Conservation (phyloP, 2,113 vertebrate species). For the Hylia prasina region DNA sequence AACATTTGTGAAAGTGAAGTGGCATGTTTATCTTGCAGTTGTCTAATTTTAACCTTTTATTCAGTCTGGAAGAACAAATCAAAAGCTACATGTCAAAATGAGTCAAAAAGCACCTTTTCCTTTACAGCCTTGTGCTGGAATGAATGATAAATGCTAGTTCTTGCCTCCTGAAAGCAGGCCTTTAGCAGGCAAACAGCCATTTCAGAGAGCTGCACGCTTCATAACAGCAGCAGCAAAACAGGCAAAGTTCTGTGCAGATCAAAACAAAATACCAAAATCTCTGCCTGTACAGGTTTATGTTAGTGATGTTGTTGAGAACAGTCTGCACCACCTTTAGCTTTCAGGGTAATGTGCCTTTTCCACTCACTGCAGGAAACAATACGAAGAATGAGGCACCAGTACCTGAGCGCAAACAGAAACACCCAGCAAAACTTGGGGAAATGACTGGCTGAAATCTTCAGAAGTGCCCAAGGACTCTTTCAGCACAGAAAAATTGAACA, state of each 20-base stretch:
- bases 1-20: background rate
- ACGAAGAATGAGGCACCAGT: background rate
- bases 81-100: background rate
- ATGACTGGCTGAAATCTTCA: background rate
- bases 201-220: background rate
- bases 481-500: background rate
- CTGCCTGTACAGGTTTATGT: background rate
- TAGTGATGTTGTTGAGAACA: background rate
- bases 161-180: background rate
- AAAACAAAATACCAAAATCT: background rate
- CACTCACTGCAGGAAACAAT: slow-evolving; percentile 16
- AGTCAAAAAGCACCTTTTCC: background rate
- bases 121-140: background rate
- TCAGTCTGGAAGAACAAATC: background rate
- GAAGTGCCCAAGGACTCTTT: background rate
- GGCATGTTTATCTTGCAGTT: background rate
- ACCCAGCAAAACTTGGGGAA: background rate
- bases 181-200: background rate
- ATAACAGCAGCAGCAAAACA: background rate
- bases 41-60: background rate
- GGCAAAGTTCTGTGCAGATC: background rate
- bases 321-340: background rate
- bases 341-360: background rate
- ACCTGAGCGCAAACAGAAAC: slow-evolving; percentile 17
- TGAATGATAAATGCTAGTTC: background rate